phyloP scores from a whole-genome alignment of 1,140 invertebrate species.

The Pseudomyrmex dendroicus region DNA sequence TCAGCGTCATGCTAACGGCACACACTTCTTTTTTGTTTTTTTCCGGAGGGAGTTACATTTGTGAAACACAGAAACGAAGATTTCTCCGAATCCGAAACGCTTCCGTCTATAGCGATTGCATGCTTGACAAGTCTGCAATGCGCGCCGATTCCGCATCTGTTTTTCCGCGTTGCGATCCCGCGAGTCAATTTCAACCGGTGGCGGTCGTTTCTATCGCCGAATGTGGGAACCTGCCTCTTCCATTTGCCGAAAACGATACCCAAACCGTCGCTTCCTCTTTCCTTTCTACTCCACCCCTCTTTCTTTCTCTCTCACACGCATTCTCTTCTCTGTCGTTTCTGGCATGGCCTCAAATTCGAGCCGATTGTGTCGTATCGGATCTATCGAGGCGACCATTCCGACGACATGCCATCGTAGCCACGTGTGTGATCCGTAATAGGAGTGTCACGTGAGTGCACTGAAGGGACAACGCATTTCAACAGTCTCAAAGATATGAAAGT shows the following conservation, averaged over 20 bases:
- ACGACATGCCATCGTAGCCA: conserved; percentile 27
- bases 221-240: conserved; percentile 68
- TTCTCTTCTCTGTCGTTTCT: conserved; percentile 14
- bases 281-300: conserved; percentile 38
- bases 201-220: conserved; percentile 58
- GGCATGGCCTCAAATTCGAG: conserved; percentile 43
- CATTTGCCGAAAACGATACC: conserved; percentile 63
- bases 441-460: conserved; percentile 22
- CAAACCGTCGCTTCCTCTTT: conserved; percentile 55
- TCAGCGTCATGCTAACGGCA: not conserved
- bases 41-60: conserved; percentile 35
- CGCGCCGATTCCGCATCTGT: conserved; percentile 22
- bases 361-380: conserved; percentile 43
- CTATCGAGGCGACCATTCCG: conserved; percentile 30
- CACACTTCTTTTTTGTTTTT: not conserved
- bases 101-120: conserved; percentile 28
- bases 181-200: conserved; percentile 64
- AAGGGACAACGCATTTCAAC: conserved; percentile 21
- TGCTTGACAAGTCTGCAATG: conserved; percentile 14
- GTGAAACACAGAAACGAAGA: conserved; percentile 12
- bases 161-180: conserved; percentile 62
- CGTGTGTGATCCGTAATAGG: conserved; percentile 27
- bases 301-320: conserved; percentile 54
- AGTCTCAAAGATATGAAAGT: conserved; percentile 43
- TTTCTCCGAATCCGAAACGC: conserved; percentile 22